These are phyloP conservation scores for Xestia ashworthii DNA, from an alignment of 2,888 invertebrate species.

Conservation along the genomic window DNA sequence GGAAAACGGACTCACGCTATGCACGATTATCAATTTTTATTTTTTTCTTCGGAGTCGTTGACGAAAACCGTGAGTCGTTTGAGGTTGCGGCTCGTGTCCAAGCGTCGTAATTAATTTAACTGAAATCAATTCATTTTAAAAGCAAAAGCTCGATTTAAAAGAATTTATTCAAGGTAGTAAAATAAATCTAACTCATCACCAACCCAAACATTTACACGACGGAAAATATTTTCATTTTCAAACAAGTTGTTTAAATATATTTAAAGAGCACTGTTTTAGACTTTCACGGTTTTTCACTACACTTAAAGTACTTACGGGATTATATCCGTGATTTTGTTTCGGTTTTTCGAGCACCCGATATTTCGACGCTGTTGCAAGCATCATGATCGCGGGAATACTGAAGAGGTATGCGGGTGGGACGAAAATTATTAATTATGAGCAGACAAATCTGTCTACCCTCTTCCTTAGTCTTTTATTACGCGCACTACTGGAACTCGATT, in stretches of 20 bases:
- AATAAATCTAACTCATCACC: neutral
- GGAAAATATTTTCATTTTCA: neutral
- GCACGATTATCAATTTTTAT: neutral
- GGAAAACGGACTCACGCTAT: neutral
- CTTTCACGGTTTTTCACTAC: too few species aligned
- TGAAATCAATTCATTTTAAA: neutral
- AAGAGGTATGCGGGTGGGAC: too few species aligned
- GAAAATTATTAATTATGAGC: too few species aligned
- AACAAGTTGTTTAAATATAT: conserved; percentile 10
- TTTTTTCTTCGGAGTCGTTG: neutral
- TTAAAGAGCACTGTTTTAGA: too few species aligned
- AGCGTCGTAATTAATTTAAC: neutral
- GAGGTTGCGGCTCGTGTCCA: neutral
- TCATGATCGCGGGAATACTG: too few species aligned
- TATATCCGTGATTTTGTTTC: too few species aligned
- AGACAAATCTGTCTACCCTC: too few species aligned
- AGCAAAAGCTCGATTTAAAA: neutral
- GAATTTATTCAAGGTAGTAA: neutral
- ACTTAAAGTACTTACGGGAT: too few species aligned
- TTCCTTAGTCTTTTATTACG: too few species aligned
- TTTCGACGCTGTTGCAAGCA: too few species aligned
- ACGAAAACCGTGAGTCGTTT: neutral
- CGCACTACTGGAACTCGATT: too few species aligned
- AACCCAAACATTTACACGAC: neutral
- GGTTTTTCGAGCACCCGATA: too few species aligned